phyloP scores from a whole-genome alignment of 2,888 invertebrate species.

The Julus scanicus region DNA sequence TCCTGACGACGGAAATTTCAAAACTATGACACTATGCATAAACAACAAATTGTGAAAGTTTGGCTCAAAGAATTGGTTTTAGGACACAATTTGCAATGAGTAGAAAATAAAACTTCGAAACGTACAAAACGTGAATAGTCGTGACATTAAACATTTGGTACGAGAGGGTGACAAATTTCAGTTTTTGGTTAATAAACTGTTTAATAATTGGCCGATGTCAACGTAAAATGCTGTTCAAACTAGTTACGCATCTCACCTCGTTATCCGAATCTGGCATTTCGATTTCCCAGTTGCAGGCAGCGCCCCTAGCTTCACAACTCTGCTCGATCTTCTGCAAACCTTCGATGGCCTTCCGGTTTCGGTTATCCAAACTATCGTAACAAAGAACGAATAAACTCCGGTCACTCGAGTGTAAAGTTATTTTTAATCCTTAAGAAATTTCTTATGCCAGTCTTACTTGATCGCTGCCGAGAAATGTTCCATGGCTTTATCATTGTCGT shows the following conservation, averaged over 20 bases:
- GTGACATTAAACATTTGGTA: no score
- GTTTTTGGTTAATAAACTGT: no score
- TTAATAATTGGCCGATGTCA: no score
- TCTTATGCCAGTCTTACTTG: conserved; percentile 67
- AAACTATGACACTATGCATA: no score
- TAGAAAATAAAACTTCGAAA: no score
- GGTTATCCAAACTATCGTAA: conserved; percentile 72
- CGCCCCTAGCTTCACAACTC: conserved; percentile 59
- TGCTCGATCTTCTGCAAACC: conserved; percentile 74
- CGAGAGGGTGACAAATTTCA: no score
- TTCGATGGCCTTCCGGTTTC: conserved; percentile 74
- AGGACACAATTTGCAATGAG: no score
- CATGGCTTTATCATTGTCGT: conserved; percentile 76
- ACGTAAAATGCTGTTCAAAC: no score
- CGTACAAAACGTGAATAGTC: no score
- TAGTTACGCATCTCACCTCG: conserved; percentile 61
- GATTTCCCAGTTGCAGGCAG: conserved; percentile 63
- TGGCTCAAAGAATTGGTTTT: no score
- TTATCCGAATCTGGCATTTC: conserved; percentile 66
- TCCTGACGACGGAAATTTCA: no score
- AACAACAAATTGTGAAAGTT: no score
- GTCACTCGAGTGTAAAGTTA: not conserved
- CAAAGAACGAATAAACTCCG: conserved; percentile 56
- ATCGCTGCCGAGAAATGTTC: conserved; percentile 76
- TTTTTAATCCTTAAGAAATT: not conserved